Percentiles rank a stretch among this genome's conserved stretches.
Evolutionary conservation across 2,888 invertebrate species (phyloP).

Genomic region (Brenthis ino): DNA sequence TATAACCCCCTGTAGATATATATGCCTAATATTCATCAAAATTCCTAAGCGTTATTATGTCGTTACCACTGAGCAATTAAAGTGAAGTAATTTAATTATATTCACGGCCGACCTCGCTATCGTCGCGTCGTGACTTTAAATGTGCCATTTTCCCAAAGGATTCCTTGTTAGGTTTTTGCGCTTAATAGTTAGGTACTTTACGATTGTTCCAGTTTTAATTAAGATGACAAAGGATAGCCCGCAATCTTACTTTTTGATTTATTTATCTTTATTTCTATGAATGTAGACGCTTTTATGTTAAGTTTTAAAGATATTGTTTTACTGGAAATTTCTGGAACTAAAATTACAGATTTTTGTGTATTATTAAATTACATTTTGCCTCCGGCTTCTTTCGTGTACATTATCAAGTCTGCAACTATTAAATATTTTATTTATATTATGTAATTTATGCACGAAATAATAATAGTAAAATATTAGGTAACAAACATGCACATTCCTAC

Average conservation of each 20-base stretch:
- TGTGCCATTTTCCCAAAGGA: slow-evolving; percentile 26
- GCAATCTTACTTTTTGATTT: slow-evolving; percentile 10
- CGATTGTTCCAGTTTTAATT: slow-evolving; percentile 27
- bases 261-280: slow-evolving; percentile 4
- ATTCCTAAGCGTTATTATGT: slow-evolving; percentile 11
- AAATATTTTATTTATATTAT: too few species aligned
- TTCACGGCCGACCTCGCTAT: slow-evolving; percentile 22
- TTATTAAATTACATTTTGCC: too few species aligned
- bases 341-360: too few species aligned
- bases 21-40: neutral
- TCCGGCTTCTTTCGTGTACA: too few species aligned
- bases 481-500: too few species aligned
- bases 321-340: too few species aligned
- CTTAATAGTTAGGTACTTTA: slow-evolving; percentile 9
- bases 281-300: neutral
- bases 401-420: too few species aligned
- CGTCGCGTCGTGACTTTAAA: slow-evolving; percentile 29
- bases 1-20: neutral
- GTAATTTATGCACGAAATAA: too few species aligned
- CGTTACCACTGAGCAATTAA: slow-evolving; percentile 17
- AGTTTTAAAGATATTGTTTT: neutral
- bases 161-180: slow-evolving; percentile 19
- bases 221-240: slow-evolving; percentile 23
- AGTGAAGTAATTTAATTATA: slow-evolving; percentile 31
- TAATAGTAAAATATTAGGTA: too few species aligned